These are phyloP conservation scores for Cylloceria caligata DNA, from an alignment of 2,888 invertebrate genomes.

Conservation along the genomic window DNA sequence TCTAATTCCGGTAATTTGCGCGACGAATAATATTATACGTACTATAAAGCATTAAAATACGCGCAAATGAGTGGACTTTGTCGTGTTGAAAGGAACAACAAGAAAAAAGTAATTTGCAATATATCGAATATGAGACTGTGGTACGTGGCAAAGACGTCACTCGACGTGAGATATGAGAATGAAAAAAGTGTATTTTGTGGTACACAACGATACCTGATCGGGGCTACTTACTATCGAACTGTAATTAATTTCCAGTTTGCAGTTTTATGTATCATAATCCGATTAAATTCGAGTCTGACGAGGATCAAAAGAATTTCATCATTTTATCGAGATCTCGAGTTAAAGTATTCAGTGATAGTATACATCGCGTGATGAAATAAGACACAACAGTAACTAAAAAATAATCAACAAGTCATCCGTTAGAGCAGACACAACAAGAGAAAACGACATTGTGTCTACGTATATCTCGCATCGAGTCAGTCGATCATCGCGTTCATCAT, in stretches of 20 bases:
- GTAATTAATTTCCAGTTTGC: conserved; percentile 44
- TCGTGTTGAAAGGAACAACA: too few species aligned
- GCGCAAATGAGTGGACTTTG: neutral
- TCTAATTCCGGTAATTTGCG: conserved; percentile 55
- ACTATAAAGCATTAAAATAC: neutral
- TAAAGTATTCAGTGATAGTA: neutral
- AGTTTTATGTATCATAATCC: neutral
- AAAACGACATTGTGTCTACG: conserved; percentile 32
- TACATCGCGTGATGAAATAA: conserved; percentile 42
- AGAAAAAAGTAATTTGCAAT: neutral
- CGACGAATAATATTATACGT: conserved; percentile 41
- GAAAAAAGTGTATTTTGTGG: conserved; percentile 11
- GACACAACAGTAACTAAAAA: conserved; percentile 1
- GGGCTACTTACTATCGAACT: conserved; percentile 40
- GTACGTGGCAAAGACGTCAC: neutral
- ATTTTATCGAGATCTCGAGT: conserved; percentile 40
- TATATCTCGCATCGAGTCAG: conserved; percentile 18
- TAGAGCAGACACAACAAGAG: conserved; percentile 41
- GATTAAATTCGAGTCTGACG: conserved; percentile 40
- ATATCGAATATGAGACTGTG: neutral
- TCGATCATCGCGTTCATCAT: conserved; percentile 53
- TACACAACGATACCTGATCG: conserved; percentile 1
- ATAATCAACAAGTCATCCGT: conserved; percentile 22
- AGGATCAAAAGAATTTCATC: conserved; percentile 44
- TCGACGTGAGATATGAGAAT: neutral